Base-by-base conservation (phyloP, 2,888 invertebrate species). In the Ypsolopha sequella region DNA sequence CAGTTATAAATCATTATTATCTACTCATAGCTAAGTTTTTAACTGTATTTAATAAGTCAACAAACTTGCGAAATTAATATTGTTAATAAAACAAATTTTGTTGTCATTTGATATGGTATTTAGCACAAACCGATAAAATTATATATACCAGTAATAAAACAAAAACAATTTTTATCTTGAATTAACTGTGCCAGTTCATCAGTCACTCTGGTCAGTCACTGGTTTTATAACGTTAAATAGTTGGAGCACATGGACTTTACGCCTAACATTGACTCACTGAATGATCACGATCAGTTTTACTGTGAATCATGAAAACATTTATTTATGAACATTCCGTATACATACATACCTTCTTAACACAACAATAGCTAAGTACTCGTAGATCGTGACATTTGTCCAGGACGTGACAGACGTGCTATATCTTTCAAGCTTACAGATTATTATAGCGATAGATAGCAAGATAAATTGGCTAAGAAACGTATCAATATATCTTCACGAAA, bases 381-480 rank as follows among this genome's bases (percentile, higher is more conserved):
- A 10, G 49, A 48, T 41, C 52, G 55, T 52, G 52, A 34, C 54
- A 11, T 53, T 51, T 55, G 53, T 52, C 52, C 52, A 45, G 53
- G 50, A 58, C 58, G 59, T 59, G 59, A 44, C 55, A 6, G 13
- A 54, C 56, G 56, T 56, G 55, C 48, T 51, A 41, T 52, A 56
- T 55, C 36, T 11, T 44, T 9, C 34, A 2, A 24, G 24, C 24
- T 24, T 24, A 24, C 24, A 24, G 24, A 24, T 24, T 24, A 24
- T n/a, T n/a, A n/a, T n/a, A n/a, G n/a, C n/a, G n/a, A 24, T 2
- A 3, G 24, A 24, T 24, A 24, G 24, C 24, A 24, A 24, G 24
- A 24, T 24, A 24, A 2, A 24, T 24, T 2, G 24, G n/a, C n/a
- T n/a, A n/a, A n/a, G n/a, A n/a, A n/a, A n/a, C n/a, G n/a, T n/a